Percentiles rank a stretch among this genome's conserved stretches.
Conservation (phyloP, 2,113 vertebrate genomes). For the Leptocoma aspasia region DNA sequence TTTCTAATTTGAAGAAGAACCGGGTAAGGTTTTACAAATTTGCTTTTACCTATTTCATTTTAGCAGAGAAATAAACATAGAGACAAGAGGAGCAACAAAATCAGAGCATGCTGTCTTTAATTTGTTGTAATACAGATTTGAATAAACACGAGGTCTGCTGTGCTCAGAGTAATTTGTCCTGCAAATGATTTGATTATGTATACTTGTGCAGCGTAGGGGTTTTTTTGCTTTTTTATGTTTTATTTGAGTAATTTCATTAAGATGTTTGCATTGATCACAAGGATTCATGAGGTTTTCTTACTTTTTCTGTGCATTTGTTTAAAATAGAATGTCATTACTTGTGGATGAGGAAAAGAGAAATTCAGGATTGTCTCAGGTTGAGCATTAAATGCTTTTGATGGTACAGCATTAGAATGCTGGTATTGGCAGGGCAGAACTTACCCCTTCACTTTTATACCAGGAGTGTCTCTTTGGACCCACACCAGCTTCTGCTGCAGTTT, state of each 20-base stretch:
- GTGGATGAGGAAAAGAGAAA: neutral
- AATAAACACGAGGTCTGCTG: neutral
- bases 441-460: neutral
- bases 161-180: neutral
- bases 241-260: neutral
- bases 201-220: neutral
- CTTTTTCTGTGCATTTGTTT: neutral
- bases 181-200: neutral
- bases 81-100: neutral
- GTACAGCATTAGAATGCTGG: neutral
- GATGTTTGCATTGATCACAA: neutral
- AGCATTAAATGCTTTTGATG: neutral
- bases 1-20: constrained; percentile 92
- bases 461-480: neutral
- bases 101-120: neutral
- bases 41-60: neutral
- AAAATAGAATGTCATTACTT: neutral
- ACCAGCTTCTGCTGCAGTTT: neutral
- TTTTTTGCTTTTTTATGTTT: neutral
- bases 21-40: constrained; percentile 73
- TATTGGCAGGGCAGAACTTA: neutral
- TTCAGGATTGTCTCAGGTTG: neutral
- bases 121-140: neutral
- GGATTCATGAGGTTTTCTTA: neutral
- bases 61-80: neutral